Evolutionary conservation across 2,797 vertebrate genomes (phyloP), one percentile per base, ranked within the genome.

Genomic region (Lithobates sylvaticus): DNA sequence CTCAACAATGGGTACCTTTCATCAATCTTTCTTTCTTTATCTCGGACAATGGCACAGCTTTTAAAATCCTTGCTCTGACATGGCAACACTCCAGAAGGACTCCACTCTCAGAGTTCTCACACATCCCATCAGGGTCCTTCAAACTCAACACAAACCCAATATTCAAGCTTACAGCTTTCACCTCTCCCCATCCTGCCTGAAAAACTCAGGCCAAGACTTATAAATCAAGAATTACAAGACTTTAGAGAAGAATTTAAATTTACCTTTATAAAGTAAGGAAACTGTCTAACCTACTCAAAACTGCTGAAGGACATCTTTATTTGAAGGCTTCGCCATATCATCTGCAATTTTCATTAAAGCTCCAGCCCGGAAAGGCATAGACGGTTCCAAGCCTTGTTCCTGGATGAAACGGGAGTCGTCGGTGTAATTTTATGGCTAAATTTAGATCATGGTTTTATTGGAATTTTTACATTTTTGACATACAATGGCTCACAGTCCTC

Each of bases 241-340:
- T 54, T 47, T 23, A 21, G 26, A 78, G 68, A 72, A 79, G 39
- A 74, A 74, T 26, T 74, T 21, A 50, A 67, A 74, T 68, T 80
- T 64, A 67, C 39, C 50, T 18, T 39, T 74, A 27, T 18, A 67
- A 74, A 34, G 84, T 71, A 81, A 81, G 71, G n/a, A 44, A 76
- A 68, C 54, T 47, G 12, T 81, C 71, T 67, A 42, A 34, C 21
- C 61, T 67, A 68, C 32, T 4, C 44, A 10, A 26, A 69, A 67
- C 68, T 32, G 78, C 80, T 86, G 78, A 76, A 74, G 77, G 84
- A 85, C 70, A 75, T 42, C 77, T 79, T 65, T 74, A 79, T 79
- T 85, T 78, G 58, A 79, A 73, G 70, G 27, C 26, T 42, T 85
- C 23, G 29, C 39, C 7, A 29, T 36, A 64, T 67, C 78, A 54